Conservation (phyloP, 1,140 invertebrate species). For the Penaeus japonicus region DNA sequence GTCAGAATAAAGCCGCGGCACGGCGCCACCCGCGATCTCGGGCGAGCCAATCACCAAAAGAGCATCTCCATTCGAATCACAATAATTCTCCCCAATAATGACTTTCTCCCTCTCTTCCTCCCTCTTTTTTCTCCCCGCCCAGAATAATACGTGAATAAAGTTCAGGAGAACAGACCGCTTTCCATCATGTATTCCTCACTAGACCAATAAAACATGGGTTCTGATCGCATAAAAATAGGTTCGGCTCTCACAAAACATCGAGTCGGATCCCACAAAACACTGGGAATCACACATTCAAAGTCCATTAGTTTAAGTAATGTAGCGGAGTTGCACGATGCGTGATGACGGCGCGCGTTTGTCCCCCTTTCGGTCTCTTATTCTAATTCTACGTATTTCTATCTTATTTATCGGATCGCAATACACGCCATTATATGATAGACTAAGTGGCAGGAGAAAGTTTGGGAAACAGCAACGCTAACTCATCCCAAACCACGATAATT, state of each 20-base stretch:
- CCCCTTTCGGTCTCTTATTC: background rate
- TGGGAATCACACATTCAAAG: constrained; percentile 53
- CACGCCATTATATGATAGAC: background rate
- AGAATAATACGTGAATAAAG: constrained; percentile 22
- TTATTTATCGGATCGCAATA: no score
- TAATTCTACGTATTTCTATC: background rate
- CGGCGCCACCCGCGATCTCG: background rate
- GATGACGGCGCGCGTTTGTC: background rate
- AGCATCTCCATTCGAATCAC: constrained; percentile 20
- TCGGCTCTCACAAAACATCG: constrained; percentile 44
- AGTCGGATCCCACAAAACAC: constrained; percentile 49
- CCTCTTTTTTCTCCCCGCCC: background rate
- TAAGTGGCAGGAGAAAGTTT: background rate
- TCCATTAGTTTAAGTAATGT: constrained; percentile 49
- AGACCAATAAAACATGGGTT: constrained; percentile 45
- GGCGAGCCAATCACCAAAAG: background rate
- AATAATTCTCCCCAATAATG: constrained; percentile 11
- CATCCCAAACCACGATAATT: no score
- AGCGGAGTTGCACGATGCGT: background rate
- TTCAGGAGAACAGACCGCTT: background rate
- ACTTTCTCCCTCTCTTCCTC: background rate
- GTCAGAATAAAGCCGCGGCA: no score
- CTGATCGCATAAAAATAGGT: constrained; percentile 49
- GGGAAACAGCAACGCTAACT: background rate
- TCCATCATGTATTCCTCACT: constrained; percentile 29